Evolutionary conservation across 2,888 invertebrate genomes (phyloP), one percentile per base, ranked within the genome.

Genomic region (Theretra japonica): DNA sequence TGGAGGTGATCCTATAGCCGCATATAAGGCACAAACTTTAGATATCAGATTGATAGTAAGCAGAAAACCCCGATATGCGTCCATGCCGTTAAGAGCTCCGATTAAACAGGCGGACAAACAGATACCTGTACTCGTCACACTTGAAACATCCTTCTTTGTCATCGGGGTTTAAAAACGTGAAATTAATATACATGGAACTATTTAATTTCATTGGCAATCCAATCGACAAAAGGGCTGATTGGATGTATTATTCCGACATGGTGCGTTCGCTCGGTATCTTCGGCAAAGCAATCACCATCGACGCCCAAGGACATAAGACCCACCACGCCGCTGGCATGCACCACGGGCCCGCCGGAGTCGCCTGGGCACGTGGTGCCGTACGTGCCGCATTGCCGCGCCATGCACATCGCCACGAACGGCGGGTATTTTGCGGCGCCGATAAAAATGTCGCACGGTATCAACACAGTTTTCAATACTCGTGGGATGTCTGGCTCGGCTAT

Each of bases 201-300:
- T 65, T 65, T 23, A 48, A 65, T 65, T 23, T 48, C 5, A 23
- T 17, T 65, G 11, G 5, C n/a, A 33, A 65, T 65, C 23, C 48
- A 65, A 65, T 65, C 23, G 21, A 65, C 23, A 17, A 17, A 65
- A 4, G 48, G 41, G 23, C 23, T 65, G 15, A 65, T 6, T 17
- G 65, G 65, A 48, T 21, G 41, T 23, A 65, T 65, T 41, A 65
- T 23, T 65, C 65, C 65, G 23, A 65, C 41, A 23, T 21, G 5
- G 41, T 48, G 5, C 15, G 41, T 41, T 21, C 65, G 65, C 41
- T 41, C 23, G 11, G 21, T 15, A 41, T 23, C 41, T 15, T 65
- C 41, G 33, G 21, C 21, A 48, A 65, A 65, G 17, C 65, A 48
- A 21, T 65, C 23, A 15, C 23, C 6, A 0, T 48, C 41, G 23